Evolutionary conservation across 2,113 vertebrate species (phyloP).

Genomic region (Forbesichthys agassizii): DNA sequence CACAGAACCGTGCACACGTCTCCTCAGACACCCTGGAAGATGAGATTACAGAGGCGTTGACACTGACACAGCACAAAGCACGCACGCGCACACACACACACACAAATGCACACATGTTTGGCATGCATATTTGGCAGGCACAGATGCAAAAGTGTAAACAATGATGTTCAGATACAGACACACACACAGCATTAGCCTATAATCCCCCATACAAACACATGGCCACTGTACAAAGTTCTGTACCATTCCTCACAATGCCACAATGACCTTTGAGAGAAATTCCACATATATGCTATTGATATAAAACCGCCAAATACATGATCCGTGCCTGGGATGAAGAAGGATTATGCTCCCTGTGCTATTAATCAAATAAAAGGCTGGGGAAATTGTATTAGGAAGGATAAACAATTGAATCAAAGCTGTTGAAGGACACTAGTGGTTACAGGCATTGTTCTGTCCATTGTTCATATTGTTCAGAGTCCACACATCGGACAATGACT

Average conservation of each 20-base stretch:
- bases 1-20: too few species aligned
- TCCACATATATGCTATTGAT: slow-evolving; percentile 15
- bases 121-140: slow-evolving; percentile 7
- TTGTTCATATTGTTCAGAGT: neutral
- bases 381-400: slow-evolving; percentile 46
- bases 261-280: slow-evolving; percentile 51
- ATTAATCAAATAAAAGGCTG: neutral
- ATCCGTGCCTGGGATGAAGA: slow-evolving; percentile 50
- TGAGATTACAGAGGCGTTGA: too few species aligned
- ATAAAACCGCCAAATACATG: slow-evolving; percentile 20
- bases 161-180: neutral
- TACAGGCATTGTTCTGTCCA: slow-evolving; percentile 24
- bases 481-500: slow-evolving; percentile 18
- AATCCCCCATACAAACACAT: slow-evolving; percentile 27
- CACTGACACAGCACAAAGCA: too few species aligned
- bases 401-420: slow-evolving; percentile 56
- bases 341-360: slow-evolving; percentile 48
- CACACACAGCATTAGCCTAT: slow-evolving; percentile 19
- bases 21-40: too few species aligned
- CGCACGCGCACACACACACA: too few species aligned
- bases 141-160: neutral
- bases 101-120: too few species aligned
- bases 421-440: slow-evolving; percentile 49
- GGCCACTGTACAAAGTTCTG: slow-evolving; percentile 12
- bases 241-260: slow-evolving; percentile 51